Evolutionary conservation across 2,888 invertebrate species (phyloP).

Genomic region (Gymnoscelis rufifasciata): DNA sequence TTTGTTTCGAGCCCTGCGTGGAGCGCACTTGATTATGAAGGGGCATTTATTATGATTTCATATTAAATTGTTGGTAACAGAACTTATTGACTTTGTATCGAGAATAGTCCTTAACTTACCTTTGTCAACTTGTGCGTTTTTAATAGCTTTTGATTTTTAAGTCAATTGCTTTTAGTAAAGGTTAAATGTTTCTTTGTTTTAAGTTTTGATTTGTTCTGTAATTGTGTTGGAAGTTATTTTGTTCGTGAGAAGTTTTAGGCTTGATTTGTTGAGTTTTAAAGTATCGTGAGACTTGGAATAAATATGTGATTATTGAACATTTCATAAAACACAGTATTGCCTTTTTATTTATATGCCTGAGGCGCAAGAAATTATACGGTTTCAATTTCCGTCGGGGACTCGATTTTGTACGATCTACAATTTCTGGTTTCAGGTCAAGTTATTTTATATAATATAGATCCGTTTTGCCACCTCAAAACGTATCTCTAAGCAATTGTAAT

Average conservation of each 20-base stretch:
- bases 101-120: background rate
- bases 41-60: conserved; percentile 31
- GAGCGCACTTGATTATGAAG: conserved; percentile 49
- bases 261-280: background rate
- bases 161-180: conserved; percentile 5
- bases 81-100: conserved; percentile 33
- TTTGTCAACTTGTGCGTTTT: conserved; percentile 10
- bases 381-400: too few relatives aligned
- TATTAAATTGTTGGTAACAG: conserved; percentile 16
- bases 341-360: too few relatives aligned
- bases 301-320: background rate
- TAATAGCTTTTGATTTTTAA: conserved; percentile 20
- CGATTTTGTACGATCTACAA: too few relatives aligned
- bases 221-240: conserved; percentile 6
- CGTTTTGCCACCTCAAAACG: too few relatives aligned
- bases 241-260: conserved; percentile 13
- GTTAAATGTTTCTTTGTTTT: conserved; percentile 13
- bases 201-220: background rate
- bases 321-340: too few relatives aligned
- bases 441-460: too few relatives aligned
- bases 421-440: too few relatives aligned
- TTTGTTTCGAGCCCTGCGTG: conserved; percentile 53
- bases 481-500: too few relatives aligned
- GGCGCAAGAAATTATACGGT: too few relatives aligned
- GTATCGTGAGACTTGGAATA: background rate